Conservation (phyloP, 2,888 invertebrate species). For the Lithophane socia region DNA sequence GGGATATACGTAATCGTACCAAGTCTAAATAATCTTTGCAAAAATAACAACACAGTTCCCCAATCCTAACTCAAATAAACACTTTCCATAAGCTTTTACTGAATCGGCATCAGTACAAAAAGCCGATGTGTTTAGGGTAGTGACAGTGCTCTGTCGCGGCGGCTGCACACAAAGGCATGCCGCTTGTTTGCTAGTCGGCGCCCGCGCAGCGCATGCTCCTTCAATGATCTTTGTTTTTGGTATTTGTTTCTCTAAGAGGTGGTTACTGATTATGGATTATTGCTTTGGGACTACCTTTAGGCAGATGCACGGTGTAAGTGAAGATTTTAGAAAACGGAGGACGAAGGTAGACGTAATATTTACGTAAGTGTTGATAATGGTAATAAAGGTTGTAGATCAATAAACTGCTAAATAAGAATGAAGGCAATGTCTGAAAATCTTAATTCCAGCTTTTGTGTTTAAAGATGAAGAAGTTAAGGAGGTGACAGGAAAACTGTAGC, state of each 20-base stretch:
- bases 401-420: not conserved
- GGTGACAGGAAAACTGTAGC: not conserved
- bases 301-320: not conserved
- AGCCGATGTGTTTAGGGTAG: slow-evolving; percentile 46
- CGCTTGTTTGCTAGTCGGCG: slow-evolving; percentile 65
- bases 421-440: not conserved
- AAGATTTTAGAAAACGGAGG: not conserved
- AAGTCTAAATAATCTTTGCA: slow-evolving; percentile 8
- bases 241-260: slow-evolving; percentile 64
- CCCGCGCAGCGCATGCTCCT: slow-evolving; percentile 58
- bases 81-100: slow-evolving; percentile 46
- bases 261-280: slow-evolving; percentile 60
- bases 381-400: not conserved
- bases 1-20: not conserved
- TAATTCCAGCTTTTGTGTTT: not conserved
- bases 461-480: not conserved
- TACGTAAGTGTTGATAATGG: not conserved
- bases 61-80: slow-evolving; percentile 42
- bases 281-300: slow-evolving; percentile 2
- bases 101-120: slow-evolving; percentile 41
- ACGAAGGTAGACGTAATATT: not conserved
- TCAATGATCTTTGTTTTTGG: slow-evolving; percentile 63
- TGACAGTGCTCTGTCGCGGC: slow-evolving; percentile 59
- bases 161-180: slow-evolving; percentile 58
- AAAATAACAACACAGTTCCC: slow-evolving; percentile 26